Conservation (phyloP, 2,888 invertebrate genomes). For the Lithodes maja region DNA sequence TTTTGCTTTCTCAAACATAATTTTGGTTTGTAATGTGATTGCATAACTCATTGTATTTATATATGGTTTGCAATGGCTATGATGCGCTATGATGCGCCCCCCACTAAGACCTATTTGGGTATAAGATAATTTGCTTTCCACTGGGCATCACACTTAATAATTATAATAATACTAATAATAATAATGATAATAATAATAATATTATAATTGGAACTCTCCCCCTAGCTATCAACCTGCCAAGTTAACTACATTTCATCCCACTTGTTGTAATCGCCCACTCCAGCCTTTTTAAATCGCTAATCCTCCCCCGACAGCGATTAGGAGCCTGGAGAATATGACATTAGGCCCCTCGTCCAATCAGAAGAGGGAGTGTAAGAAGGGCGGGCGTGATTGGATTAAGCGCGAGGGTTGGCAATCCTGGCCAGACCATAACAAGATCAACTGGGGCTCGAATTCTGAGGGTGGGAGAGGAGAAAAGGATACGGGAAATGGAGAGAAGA, state of each 20-base stretch:
- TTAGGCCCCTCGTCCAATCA: background rate
- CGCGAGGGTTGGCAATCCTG: background rate
- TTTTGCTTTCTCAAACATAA: no score
- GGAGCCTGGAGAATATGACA: background rate
- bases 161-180: no score
- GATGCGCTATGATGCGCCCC: no score
- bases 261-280: background rate
- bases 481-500: background rate
- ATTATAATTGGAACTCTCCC: no score
- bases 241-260: background rate
- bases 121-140: no score
- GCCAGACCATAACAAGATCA: background rate
- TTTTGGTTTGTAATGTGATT: no score
- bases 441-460: background rate
- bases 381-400: background rate
- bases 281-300: background rate
- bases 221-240: background rate
- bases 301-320: background rate
- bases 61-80: no score
- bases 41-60: no score
- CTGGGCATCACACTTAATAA: no score
- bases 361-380: background rate
- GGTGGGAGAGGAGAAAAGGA: slow-evolving; percentile 20
- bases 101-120: no score
- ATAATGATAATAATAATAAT: no score